Percentiles rank a stretch among this genome's conserved stretches.
These are phyloP conservation scores for Drymodes brunneopygia DNA, from an alignment of 2,113 vertebrate species.

Conservation along the genomic window DNA sequence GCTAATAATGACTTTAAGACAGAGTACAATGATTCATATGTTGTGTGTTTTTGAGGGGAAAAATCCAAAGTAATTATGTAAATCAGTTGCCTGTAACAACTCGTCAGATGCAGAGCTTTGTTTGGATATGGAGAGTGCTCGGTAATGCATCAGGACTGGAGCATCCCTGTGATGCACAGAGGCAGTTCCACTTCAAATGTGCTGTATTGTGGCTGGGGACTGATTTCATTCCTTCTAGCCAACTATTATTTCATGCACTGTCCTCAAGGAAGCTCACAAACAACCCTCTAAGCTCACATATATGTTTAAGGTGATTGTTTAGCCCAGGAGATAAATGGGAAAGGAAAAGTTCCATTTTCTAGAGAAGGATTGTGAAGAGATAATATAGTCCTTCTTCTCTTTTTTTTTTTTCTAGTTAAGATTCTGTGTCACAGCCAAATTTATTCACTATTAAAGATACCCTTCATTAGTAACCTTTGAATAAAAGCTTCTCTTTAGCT, in stretches of 20 bases:
- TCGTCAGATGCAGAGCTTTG: conserved; percentile 31
- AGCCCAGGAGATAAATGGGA: conserved; percentile 11
- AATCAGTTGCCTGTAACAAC: conserved; percentile 38
- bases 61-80: conserved; percentile 48
- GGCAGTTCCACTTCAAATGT: neutral
- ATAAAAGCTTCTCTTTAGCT: conserved; percentile 58
- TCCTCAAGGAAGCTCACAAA: conserved; percentile 58
- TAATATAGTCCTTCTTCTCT: neutral
- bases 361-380: neutral
- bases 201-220: neutral
- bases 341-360: neutral
- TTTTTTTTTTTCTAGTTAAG: conserved; percentile 13
- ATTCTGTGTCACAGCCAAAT: conserved; percentile 27
- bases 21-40: conserved; percentile 40
- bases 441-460: conserved; percentile 49
- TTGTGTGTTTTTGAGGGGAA: conserved; percentile 28
- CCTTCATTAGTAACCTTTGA: conserved; percentile 32
- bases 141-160: conserved; percentile 1
- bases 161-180: neutral
- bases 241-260: neutral
- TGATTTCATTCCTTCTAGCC: neutral
- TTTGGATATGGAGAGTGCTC: neutral
- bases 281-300: conserved; percentile 21
- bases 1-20: conserved; percentile 57
- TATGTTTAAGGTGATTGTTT: conserved; percentile 35